phyloP scores from a whole-genome alignment of 2,797 vertebrate genomes.

The Eulemur coronatus region DNA sequence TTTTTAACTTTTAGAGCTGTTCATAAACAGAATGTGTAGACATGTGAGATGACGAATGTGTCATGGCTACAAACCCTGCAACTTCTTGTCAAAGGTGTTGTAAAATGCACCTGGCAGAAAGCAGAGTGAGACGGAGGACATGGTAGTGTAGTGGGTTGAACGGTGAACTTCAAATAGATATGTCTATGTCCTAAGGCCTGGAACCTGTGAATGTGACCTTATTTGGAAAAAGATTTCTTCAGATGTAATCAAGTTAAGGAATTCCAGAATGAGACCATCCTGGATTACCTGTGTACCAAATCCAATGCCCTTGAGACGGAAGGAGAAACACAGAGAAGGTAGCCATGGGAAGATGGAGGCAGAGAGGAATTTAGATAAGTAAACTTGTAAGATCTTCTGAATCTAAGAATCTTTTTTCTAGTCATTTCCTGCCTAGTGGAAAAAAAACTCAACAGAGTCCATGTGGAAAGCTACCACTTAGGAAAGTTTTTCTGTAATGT shows the following conservation, averaged over 20 bases:
- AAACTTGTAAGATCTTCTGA: neutral
- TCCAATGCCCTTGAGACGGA: neutral
- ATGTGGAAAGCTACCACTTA: constrained; percentile 18
- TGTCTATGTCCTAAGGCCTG: neutral
- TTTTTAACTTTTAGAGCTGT: neutral
- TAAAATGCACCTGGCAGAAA: neutral
- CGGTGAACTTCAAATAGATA: neutral
- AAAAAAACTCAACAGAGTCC: neutral
- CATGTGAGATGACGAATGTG: neutral
- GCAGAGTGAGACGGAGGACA: neutral
- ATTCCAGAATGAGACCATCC: neutral
- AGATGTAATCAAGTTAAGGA: neutral
- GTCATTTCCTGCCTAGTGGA: constrained; percentile 10
- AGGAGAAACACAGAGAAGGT: constrained; percentile 18
- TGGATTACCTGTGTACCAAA: neutral
- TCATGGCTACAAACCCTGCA: neutral
- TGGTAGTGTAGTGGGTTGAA: neutral
- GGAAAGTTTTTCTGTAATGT: constrained; percentile 50
- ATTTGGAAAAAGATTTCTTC: neutral
- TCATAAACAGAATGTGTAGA: neutral
- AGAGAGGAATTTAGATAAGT: neutral
- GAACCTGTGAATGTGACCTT: neutral
- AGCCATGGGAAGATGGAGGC: neutral
- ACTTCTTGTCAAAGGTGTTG: neutral
- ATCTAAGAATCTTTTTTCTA: constrained; percentile 37